phyloP scores from a whole-genome alignment of 2,888 invertebrate genomes.

The Lepas anatifera region DNA sequence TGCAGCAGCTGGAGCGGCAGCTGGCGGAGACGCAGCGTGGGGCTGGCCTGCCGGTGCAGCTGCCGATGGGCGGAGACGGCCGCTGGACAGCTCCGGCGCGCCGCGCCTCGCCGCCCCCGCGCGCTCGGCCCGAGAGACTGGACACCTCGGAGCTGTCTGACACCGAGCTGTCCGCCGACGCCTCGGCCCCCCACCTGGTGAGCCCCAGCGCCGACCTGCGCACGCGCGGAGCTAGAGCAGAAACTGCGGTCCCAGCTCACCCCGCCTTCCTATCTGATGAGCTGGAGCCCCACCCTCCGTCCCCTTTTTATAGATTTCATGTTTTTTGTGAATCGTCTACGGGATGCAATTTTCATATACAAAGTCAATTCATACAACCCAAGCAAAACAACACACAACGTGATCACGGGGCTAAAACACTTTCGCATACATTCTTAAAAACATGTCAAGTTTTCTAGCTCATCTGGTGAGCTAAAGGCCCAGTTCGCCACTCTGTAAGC shows the following conservation, averaged over 20 bases:
- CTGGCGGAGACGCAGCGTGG: slow-evolving; percentile 63
- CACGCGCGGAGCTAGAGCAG: background rate
- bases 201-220: no score
- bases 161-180: background rate
- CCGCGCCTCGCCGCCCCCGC: background rate
- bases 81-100: slow-evolving; percentile 12
- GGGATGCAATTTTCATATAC: no score
- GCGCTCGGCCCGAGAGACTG: background rate
- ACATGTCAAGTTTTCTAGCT: no score
- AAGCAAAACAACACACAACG: no score
- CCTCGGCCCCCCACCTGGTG: background rate
- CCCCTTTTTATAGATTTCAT: no score
- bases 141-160: slow-evolving; percentile 16
- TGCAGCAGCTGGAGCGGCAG: slow-evolving; percentile 31
- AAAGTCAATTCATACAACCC: no score
- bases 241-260: background rate
- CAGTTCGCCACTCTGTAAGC: no score
- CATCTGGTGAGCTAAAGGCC: no score
- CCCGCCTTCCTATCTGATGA: background rate
- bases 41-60: slow-evolving; percentile 52
- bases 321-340: no score
- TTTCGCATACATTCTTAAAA: no score
- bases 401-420: no score
- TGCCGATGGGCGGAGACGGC: slow-evolving; percentile 26
- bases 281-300: no score